A percentile compares a stretch with the other conserved stretches of the same genome.
Evolutionary conservation across 35 echinoderm and acorn worm species (phyloP).

Genomic region (Diadema setosum): DNA sequence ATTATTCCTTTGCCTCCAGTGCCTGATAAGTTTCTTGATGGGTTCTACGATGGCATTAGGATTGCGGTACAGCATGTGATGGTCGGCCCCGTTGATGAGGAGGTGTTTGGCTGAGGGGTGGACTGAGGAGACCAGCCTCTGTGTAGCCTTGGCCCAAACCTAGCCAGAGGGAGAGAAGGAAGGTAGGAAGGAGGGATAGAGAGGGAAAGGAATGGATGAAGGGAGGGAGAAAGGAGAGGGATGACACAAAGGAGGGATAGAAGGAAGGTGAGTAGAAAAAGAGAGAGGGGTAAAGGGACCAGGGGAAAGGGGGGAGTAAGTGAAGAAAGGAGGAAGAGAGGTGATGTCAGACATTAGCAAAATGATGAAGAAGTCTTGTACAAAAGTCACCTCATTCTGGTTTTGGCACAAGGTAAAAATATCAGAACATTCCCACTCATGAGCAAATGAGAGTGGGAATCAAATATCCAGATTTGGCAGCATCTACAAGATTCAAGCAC

Average conservation of each 20-base stretch:
- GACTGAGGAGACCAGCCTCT: conserved; percentile 49
- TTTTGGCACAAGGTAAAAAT: too few species aligned
- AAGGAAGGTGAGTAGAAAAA: background rate
- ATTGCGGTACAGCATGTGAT: conserved; percentile 92
- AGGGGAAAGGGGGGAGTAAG: background rate
- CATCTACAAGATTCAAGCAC: too few species aligned
- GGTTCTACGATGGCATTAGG: conserved; percentile 83
- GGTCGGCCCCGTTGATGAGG: conserved; percentile 80
- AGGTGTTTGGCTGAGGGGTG: conserved; percentile 76
- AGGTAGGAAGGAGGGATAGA: background rate
- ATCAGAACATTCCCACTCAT: too few species aligned
- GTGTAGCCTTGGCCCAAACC: conserved; percentile 87
- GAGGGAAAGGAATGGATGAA: background rate
- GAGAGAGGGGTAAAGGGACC: background rate
- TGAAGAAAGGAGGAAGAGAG: background rate
- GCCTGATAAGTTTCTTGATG: conserved; percentile 72
- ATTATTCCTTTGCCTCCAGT: conserved; percentile 44
- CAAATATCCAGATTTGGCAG: too few species aligned
- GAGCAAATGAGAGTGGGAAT: too few species aligned
- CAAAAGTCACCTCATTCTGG: background rate
- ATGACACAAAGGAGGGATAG: background rate
- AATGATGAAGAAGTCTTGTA: background rate
- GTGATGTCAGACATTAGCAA: background rate
- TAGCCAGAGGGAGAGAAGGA: background rate
- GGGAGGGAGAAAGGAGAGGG: background rate